Percentiles rank a stretch among this genome's conserved stretches.
Evolutionary conservation across 2,888 invertebrate genomes (phyloP).

Genomic region (Allolobophora icterica): DNA sequence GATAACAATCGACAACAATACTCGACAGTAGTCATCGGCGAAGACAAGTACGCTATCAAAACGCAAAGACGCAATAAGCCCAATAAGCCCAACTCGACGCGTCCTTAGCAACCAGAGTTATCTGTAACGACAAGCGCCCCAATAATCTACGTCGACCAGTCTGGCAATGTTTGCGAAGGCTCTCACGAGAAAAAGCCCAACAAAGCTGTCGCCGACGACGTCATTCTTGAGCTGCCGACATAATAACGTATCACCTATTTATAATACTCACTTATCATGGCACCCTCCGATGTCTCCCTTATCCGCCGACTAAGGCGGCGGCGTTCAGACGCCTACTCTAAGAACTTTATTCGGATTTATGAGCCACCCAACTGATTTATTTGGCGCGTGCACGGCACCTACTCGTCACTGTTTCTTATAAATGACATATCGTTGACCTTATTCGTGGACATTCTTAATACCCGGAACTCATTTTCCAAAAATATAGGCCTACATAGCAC

Average conservation of each 20-base stretch:
- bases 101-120: constrained; percentile 3
- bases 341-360: not conserved
- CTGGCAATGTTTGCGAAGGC: constrained; percentile 11
- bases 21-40: not conserved
- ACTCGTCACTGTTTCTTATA: not conserved
- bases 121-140: not conserved
- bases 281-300: not conserved
- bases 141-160: not conserved
- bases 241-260: not conserved
- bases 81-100: constrained; percentile 14
- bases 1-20: not conserved
- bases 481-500: not conserved
- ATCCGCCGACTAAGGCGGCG: not conserved
- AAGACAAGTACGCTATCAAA: constrained; percentile 7
- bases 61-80: not conserved
- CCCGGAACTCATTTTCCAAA: not conserved
- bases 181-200: not conserved
- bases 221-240: not conserved
- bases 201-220: not conserved
- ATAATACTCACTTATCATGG: not conserved
- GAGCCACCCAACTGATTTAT: not conserved
- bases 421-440: not conserved
- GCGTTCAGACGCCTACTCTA: not conserved
- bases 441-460: not conserved
- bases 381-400: not conserved